These are phyloP conservation scores for Drosophila limbata DNA, from an alignment of 2,888 invertebrate genomes.

Conservation along the genomic window DNA sequence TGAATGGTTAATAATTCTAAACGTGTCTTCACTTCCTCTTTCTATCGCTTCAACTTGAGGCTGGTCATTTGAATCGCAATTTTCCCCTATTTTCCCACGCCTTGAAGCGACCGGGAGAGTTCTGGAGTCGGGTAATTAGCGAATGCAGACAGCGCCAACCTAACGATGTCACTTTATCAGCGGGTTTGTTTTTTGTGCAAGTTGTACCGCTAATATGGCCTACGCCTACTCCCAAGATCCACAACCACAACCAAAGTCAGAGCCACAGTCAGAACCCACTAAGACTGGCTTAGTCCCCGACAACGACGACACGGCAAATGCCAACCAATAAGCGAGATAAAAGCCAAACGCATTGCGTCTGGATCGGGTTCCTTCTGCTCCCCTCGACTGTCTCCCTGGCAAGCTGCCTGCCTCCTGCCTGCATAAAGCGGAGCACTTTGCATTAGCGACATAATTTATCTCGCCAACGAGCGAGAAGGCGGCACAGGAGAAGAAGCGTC, in stretches of 20 bases:
- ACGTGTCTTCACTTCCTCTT: conserved; percentile 34
- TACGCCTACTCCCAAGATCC: conserved; percentile 83
- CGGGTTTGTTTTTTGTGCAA: conserved; percentile 74
- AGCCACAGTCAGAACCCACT: conserved; percentile 1
- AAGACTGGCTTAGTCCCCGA: conserved; percentile 37
- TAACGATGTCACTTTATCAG: conserved; percentile 82
- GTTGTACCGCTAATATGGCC: conserved; percentile 85
- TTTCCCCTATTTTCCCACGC: conserved; percentile 72
- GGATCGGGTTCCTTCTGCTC: conserved; percentile 43
- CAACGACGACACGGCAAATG: conserved; percentile 63
- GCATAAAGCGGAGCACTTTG: conserved; percentile 85
- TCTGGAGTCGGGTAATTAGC: conserved; percentile 70
- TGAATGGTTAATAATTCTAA: conserved; percentile 26
- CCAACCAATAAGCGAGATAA: conserved; percentile 71
- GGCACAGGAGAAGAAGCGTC: conserved; percentile 29
- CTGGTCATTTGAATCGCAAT: conserved; percentile 56
- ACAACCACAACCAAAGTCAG: conserved; percentile 44
- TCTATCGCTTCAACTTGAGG: conserved; percentile 9
- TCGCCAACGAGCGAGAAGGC: conserved; percentile 74
- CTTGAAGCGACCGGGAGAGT: conserved; percentile 42
- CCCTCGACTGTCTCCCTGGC: neutral
- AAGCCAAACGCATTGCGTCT: conserved; percentile 78
- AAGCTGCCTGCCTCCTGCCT: conserved; percentile 36
- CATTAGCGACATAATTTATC: conserved; percentile 86
- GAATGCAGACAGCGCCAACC: conserved; percentile 78